These are phyloP conservation scores for Sebastes reedi DNA, from an alignment of 2,797 vertebrate genomes.

Conservation along the genomic window DNA sequence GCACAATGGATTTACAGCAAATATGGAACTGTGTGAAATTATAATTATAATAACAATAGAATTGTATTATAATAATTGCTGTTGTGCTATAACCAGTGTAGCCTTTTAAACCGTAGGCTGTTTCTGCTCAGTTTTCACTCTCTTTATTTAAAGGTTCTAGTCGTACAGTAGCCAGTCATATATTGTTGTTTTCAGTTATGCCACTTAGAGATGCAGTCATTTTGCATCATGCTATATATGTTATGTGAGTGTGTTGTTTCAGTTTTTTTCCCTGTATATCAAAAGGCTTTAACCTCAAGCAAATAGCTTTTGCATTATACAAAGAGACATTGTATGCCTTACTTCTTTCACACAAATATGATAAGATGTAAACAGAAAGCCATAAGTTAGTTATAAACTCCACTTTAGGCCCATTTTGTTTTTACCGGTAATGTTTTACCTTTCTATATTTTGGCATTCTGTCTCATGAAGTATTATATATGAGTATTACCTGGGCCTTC, in stretches of 20 bases:
- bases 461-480: neutral
- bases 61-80: slow-evolving; percentile 9
- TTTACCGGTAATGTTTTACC: neutral
- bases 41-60: slow-evolving; percentile 18
- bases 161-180: neutral
- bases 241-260: neutral
- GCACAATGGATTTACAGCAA: slow-evolving; percentile 54
- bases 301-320: neutral
- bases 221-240: neutral
- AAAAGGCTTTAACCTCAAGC: neutral
- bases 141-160: neutral
- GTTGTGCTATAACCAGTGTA: slow-evolving; percentile 3
- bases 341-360: neutral
- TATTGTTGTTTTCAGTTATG: neutral
- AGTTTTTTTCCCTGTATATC: neutral
- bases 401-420: neutral
- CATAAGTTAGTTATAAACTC: neutral
- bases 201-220: neutral
- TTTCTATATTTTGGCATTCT: neutral
- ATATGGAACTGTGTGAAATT: slow-evolving; percentile 53
- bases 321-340: neutral
- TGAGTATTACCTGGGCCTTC: neutral
- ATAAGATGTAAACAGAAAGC: neutral
- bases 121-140: neutral
- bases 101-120: neutral